Base-by-base conservation (phyloP, 2,888 invertebrate genomes). In the Patella caerulea region DNA sequence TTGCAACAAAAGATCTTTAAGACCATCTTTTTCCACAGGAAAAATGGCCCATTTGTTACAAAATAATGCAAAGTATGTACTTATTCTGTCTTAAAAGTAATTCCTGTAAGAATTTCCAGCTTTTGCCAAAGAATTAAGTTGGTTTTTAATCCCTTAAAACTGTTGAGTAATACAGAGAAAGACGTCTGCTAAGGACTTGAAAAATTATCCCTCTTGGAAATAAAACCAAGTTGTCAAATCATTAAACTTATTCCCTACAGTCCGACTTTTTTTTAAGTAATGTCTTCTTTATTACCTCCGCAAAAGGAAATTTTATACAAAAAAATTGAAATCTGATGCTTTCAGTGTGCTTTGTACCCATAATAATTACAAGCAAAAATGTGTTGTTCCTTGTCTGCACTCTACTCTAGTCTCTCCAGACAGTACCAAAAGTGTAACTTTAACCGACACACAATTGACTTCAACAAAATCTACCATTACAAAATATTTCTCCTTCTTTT, bases 221-320 rank as follows among this genome's bases (percentile, higher is more conserved):
- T 65, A 65, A 65, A 65, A 45, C 19, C 19, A 65, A 65, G 65
- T 65, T 65, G 65, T 65, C 65, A 65, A 65, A 65, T 65, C 65
- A 65, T 65, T 65, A 65, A 65, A 65, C 19, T 65, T 24, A 65
- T 65, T 65, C 65, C 65, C 65, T 11, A 65, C 3, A 24, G 65
- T 65, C 11, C 11, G 24, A 14, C 19, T 24, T 65, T 65, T 65
- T 65, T 65, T 12, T 3, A 19, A 65, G 24, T 65, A 65, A 65
- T 65, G 19, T 65, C 65, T 65, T 65, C 65, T 65, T 19, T 65
- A 65, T 65, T 65, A 24, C 65, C 24, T 65, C 65, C 24, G 24
- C 65, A 65, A 65, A 65, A 45, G 45, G 45, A 45, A 45, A 45
- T 45, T 45, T 45, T 45, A 45, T 45, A 24, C 12, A 24, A 65